A percentile compares a stretch with the other conserved stretches of the same genome.
phyloP scores from a whole-genome alignment of 2,888 invertebrate species.

The Xylota sylvarum region DNA sequence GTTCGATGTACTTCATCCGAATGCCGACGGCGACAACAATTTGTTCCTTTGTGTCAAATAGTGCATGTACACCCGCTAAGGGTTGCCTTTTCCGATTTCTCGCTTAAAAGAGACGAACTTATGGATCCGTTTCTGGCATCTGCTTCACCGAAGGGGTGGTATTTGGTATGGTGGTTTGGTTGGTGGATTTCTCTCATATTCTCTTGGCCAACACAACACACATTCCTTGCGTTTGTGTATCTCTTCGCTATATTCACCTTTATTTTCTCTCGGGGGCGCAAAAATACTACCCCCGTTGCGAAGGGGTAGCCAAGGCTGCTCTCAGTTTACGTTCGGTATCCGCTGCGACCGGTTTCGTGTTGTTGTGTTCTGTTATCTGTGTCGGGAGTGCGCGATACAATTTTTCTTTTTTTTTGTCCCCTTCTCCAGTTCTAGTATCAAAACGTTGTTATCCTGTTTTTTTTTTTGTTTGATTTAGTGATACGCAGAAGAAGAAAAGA shows the following conservation, averaged over 20 bases:
- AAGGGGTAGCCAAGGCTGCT: conserved; percentile 64
- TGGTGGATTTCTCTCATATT: conserved; percentile 24
- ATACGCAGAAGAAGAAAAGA: conserved; percentile 21
- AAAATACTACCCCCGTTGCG: conserved; percentile 47
- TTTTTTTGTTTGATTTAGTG: conserved; percentile 31
- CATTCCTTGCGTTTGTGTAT: conserved; percentile 7
- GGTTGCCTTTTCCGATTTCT: conserved; percentile 35
- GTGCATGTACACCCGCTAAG: conserved; percentile 38
- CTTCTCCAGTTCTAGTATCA: conserved; percentile 8
- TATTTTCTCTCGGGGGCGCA: not conserved
- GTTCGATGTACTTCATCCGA: conserved; percentile 39
- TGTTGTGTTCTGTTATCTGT: conserved; percentile 47
- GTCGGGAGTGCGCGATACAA: conserved; percentile 56
- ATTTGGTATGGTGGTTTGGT: no score
- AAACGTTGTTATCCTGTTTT: conserved; percentile 36
- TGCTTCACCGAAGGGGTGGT: not conserved
- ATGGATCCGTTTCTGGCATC: conserved; percentile 2
- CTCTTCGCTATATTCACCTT: conserved; percentile 59
- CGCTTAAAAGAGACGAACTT: conserved; percentile 22
- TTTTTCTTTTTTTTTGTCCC: conserved; percentile 1
- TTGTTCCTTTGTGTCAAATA: conserved; percentile 56
- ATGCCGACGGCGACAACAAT: conserved; percentile 59
- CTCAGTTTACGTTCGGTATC: conserved; percentile 75
- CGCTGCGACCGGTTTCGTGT: conserved; percentile 73
- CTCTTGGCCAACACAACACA: conserved; percentile 8